Conservation (phyloP, 2,888 invertebrate species). For the Tiphia femorata region DNA sequence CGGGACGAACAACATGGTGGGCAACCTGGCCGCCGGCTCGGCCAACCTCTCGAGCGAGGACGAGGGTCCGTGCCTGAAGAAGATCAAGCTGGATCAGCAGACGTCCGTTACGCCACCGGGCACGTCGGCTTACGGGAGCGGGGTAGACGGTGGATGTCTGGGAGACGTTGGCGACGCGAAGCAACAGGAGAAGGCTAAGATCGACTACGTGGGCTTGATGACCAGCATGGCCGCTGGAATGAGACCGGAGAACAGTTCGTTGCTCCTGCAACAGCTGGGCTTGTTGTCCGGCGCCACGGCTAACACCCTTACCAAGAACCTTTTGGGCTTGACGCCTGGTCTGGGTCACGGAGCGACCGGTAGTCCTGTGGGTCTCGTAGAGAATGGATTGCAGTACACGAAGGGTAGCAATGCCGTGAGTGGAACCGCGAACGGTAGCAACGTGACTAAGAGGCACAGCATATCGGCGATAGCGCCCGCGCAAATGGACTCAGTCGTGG, state of each 20-base stretch:
- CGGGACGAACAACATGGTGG: conserved; percentile 42
- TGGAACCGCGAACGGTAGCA: conserved; percentile 69
- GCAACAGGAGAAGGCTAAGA: conserved; percentile 35
- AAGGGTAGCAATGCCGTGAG: conserved; percentile 53
- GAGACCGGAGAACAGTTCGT: conserved; percentile 52
- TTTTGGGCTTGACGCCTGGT: conserved; percentile 38
- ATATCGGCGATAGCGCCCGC: conserved; percentile 50
- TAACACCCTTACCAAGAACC: conserved; percentile 48
- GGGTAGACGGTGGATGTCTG: conserved; percentile 18
- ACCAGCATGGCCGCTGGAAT: conserved; percentile 49
- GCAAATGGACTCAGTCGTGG: conserved; percentile 47
- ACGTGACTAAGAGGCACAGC: conserved; percentile 35
- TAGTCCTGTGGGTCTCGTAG: conserved; percentile 57
- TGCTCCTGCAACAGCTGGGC: conserved; percentile 48
- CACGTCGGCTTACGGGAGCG: conserved; percentile 28
- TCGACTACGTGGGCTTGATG: conserved; percentile 53
- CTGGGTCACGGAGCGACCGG: conserved; percentile 29
- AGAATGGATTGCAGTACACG: conserved; percentile 62
- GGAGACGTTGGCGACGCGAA: conserved; percentile 25
- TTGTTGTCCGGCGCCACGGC: conserved; percentile 44
- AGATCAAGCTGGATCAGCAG: conserved; percentile 46
- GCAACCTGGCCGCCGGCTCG: conserved; percentile 18
- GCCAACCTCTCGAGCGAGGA: conserved; percentile 51
- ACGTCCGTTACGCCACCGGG: conserved; percentile 25
- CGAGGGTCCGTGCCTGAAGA: conserved; percentile 52